Conservation (phyloP, 2,113 vertebrate genomes). For the Noctilio leporinus region DNA sequence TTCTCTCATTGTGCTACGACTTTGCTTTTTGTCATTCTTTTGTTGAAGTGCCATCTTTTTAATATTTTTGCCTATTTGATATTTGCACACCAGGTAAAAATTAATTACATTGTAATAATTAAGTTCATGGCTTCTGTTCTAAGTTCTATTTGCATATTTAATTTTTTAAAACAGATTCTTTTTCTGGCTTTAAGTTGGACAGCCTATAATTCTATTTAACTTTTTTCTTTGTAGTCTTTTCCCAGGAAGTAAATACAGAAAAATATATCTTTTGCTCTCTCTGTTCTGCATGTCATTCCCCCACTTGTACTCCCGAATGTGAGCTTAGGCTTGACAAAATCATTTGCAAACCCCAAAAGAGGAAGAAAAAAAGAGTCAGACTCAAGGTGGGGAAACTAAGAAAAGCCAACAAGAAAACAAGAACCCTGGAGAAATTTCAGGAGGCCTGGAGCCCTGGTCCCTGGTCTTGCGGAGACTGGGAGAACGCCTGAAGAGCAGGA, state of each 20-base stretch:
- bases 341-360: not conserved
- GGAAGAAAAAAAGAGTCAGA: not conserved
- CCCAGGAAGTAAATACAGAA: slow-evolving; percentile 20
- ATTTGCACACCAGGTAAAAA: not conserved
- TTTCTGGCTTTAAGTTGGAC: not conserved
- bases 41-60: not conserved
- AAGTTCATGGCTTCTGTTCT: not conserved
- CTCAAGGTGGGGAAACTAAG: not conserved
- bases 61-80: not conserved
- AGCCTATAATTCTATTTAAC: not conserved
- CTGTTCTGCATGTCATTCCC: not conserved
- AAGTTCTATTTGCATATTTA: not conserved
- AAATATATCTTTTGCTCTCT: not conserved
- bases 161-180: slow-evolving; percentile 7
- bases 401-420: not conserved
- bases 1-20: not conserved
- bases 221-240: not conserved
- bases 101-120: not conserved
- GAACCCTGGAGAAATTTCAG: not conserved
- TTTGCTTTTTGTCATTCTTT: not conserved
- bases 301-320: not conserved
- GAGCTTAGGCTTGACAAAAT: not conserved
- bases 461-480: not conserved
- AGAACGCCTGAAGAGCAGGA: not conserved
- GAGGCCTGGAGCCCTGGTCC: not conserved